Conservation (phyloP, 2,113 vertebrate genomes). For the Psophia crepitans region DNA sequence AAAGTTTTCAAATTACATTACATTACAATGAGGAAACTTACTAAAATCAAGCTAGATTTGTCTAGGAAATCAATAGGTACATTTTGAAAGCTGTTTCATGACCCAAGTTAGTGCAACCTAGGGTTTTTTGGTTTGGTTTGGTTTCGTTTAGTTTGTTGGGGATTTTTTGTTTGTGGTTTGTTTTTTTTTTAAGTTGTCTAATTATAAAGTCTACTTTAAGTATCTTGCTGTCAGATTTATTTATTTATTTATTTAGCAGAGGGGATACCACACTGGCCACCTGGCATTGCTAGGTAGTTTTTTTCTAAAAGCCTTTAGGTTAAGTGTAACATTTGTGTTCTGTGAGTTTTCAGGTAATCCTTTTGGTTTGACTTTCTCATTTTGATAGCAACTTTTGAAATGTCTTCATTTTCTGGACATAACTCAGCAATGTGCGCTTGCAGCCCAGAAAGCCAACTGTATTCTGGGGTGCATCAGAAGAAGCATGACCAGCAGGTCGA, state of each 20-base stretch:
- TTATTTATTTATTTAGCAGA: not conserved
- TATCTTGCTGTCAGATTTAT: not conserved
- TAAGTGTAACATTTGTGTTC: not conserved
- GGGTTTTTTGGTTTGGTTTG: not conserved
- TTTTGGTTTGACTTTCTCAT: not conserved
- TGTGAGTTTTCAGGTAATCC: not conserved
- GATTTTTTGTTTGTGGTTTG: not conserved
- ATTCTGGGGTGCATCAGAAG: not conserved
- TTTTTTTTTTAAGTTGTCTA: not conserved
- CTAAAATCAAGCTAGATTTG: not conserved
- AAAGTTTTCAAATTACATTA: not conserved
- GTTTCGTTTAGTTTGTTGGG: too few relatives aligned
- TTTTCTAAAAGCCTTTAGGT: not conserved
- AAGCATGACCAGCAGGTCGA: fast-evolving
- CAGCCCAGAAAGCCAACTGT: not conserved
- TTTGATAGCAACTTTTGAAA: not conserved
- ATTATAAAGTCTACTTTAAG: not conserved
- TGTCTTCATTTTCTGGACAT: not conserved
- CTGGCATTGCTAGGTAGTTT: not conserved
- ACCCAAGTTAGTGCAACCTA: not conserved
- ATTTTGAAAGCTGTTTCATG: not conserved
- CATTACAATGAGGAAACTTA: not conserved
- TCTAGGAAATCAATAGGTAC: not conserved
- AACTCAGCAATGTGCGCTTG: fast-evolving
- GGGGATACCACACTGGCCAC: not conserved